Base-by-base conservation (phyloP, 2,113 vertebrate species). In the Coregonus clupeaformis region DNA sequence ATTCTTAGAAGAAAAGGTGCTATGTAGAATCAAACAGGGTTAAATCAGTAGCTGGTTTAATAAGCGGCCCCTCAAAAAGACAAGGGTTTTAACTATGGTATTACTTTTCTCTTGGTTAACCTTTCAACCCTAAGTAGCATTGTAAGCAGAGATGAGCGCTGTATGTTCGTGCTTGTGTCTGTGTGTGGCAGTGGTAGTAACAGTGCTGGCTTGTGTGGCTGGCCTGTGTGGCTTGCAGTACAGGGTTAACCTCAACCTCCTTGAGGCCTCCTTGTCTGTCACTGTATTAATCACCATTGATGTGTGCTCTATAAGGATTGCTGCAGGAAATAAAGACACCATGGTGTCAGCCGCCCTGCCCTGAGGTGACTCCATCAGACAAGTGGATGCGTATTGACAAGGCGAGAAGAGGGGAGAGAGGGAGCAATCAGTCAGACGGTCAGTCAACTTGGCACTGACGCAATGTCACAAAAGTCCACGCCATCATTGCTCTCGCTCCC, bases 391-490 rank as follows among this genome's bases (percentile, higher is more conserved):
- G 94, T 97, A 98, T 95, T 96, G 96, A 96, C 95, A 97, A 92
- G 91, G 94, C 82, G 91, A 91, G 88, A 87, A 89, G 77, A 82
- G 91, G 9, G 11, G 55, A 90, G 90, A 89, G 78, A 85, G 89
- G 90, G 88, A 91, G 93, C 91, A 90, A 91, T 92, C 92, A 94
- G 94, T 97, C 95, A 95, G 91, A 87, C 82, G 95, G 93, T 95
- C 94, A 95, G 96, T 98, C 96, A 98, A 96, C 97, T 98, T 98
- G 96, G 95, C 92, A 91, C 89, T 92, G 93, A 96, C 83, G 95
- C 96, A 98, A 98, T 97, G 96, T 98, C 96, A 96, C 92, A 88
- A 93, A 93, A 93, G 94, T 92, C 93, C 93, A 90, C 93, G 90
- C 95, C 95, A 96, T 97, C 94, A 96, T 91, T 97, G 82, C 94